Conservation (phyloP, 2,113 vertebrate genomes). For the Passer domesticus region DNA sequence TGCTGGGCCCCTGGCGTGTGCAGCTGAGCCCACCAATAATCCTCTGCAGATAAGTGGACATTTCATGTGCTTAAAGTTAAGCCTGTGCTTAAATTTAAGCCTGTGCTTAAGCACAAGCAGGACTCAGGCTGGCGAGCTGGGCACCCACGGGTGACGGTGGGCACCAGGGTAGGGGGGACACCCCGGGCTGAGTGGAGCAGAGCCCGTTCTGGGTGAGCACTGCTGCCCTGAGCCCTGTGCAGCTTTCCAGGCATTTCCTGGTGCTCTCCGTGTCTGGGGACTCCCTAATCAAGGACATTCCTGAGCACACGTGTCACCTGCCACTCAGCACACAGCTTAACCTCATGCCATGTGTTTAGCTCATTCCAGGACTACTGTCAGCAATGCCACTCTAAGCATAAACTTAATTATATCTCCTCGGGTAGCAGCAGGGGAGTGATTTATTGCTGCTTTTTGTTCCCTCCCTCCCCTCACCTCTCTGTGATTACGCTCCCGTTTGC, state of each 20-base stretch:
- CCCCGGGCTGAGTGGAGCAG: neutral
- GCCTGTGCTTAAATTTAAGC: neutral
- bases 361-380: conserved; percentile 36
- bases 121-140: neutral
- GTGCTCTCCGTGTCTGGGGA: neutral
- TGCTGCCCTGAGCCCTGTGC: neutral
- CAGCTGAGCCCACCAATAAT: neutral
- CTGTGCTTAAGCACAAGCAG: neutral
- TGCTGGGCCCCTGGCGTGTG: neutral
- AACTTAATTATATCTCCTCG: conserved; percentile 62
- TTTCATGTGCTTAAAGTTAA: neutral
- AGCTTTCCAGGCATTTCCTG: accelerated
- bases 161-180: neutral
- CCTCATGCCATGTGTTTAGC: conserved; percentile 2
- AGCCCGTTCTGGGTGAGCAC: accelerated
- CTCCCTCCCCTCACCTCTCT: conserved; percentile 22
- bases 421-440: conserved; percentile 52
- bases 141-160: neutral
- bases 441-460: conserved; percentile 57
- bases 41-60: neutral
- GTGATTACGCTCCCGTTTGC: neutral
- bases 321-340: neutral
- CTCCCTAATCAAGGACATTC: neutral
- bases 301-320: neutral
- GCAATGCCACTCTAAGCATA: conserved; percentile 36